Evolutionary conservation across 2,113 vertebrate genomes (phyloP).

Genomic region (Cebus imitator): DNA sequence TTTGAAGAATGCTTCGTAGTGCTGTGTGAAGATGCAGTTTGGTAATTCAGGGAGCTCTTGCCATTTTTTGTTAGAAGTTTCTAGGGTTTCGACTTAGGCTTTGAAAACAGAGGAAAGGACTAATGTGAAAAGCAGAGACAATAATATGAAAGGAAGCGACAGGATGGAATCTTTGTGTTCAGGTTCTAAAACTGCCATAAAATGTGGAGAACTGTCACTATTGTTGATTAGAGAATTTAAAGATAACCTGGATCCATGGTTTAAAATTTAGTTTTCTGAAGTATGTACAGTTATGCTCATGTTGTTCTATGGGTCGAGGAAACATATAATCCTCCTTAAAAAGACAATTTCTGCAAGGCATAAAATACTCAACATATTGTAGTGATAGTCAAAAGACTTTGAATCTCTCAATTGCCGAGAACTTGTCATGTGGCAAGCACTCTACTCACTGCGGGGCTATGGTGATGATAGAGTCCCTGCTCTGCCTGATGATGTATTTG

Average conservation of each 20-base stretch:
- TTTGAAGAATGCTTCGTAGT: neutral
- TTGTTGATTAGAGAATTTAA: neutral
- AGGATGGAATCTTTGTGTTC: neutral
- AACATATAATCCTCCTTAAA: neutral
- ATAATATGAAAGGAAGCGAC: neutral
- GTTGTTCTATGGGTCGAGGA: neutral
- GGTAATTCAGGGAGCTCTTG: neutral
- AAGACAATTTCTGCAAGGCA: neutral
- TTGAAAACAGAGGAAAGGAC: neutral
- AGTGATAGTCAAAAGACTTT: neutral
- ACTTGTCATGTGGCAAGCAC: neutral
- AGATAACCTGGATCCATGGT: neutral
- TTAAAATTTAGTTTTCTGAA: slow-evolving; percentile 1
- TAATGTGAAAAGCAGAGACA: neutral
- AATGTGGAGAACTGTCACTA: neutral
- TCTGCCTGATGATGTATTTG: neutral
- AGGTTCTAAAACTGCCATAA: neutral
- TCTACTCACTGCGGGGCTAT: neutral
- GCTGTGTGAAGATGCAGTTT: neutral
- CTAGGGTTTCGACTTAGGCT: neutral
- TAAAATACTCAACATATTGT: neutral
- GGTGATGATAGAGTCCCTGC: neutral
- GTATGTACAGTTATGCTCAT: neutral
- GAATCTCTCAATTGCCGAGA: neutral
- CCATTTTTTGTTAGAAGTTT: neutral